Evolutionary conservation across 2,797 vertebrate species (phyloP), one percentile per base, ranked within the genome.

Genomic region (Enteromius mattozi): DNA sequence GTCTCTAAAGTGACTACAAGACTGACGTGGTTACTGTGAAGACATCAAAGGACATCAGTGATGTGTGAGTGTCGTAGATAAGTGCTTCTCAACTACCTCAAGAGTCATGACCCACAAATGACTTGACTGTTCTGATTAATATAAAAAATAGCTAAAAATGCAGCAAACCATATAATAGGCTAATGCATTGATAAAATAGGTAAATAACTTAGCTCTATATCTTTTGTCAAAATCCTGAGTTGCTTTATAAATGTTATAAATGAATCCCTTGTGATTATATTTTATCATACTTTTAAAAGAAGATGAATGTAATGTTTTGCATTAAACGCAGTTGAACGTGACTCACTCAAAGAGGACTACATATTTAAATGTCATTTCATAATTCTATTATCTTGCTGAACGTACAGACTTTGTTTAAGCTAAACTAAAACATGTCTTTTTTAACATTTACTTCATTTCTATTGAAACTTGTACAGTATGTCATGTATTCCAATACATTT

Each of bases 21-120:
- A 91, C 87, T 83, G 85, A 93, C 81, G 86, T 87, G 59, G 87
- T 89, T 54, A 91, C 89, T 2, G 87, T 92, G 21, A 92, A 83
- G 47, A 88, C 68, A 17, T 80, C 54, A 24, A 88, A 78, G 45
- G 84, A 88, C 75, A 86, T 68, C 74, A 63, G 5, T 40, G 24
- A 88, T 21, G 86, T 78, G 92, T 93, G 66, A 91, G 93, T 92
- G 61, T 70, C 9, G 13, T 14, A n/a, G 19, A 65, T 24, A 2
- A 17, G 37, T 5, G 10, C 6, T n/a, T 54, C 72, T 54, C 0
- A 12, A 51, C 40, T 12, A 42, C 12, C 42, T 1, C 37, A 70
- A 7, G 68, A 12, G 37, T 70, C n/a, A 27, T 1, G 59, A 61
- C 24, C 59, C 13, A 17, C 61, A 71, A 47, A 9, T 47, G 14